phyloP scores from a whole-genome alignment of 1,140 invertebrate species.

The Gryon sp. region DNA sequence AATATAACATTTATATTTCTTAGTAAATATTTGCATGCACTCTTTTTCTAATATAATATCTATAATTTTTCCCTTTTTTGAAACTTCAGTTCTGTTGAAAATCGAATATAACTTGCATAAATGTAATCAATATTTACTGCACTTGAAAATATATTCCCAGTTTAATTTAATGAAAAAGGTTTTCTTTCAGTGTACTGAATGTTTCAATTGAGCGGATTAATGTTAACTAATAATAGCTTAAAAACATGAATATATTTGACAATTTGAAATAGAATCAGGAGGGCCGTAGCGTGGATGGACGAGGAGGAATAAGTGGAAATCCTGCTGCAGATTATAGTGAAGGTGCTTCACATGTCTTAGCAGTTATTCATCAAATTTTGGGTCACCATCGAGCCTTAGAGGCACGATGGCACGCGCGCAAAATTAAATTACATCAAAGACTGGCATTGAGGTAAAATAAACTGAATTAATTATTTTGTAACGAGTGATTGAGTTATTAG shows the following conservation, averaged over 20 bases:
- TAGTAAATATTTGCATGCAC: too few species aligned
- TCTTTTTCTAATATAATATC: too few species aligned
- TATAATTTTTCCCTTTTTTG: too few species aligned
- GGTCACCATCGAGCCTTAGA: slow-evolving; percentile 95
- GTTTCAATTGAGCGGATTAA: neutral
- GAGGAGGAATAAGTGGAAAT: slow-evolving; percentile 85
- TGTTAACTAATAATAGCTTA: too few species aligned
- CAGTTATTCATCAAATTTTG: slow-evolving; percentile 95
- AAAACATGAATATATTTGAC: neutral
- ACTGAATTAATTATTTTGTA: slow-evolving; percentile 1
- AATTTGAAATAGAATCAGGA: slow-evolving; percentile 72
- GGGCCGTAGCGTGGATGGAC: slow-evolving; percentile 73
- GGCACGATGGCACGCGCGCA: slow-evolving; percentile 95
- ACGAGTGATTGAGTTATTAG: too few species aligned
- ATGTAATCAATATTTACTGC: too few species aligned
- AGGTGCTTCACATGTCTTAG: slow-evolving; percentile 92
- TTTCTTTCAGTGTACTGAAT: neutral
- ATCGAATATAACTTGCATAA: too few species aligned
- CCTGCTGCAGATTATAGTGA: slow-evolving; percentile 97
- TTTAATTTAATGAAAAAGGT: too few species aligned
- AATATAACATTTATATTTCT: too few species aligned
- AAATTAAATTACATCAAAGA: slow-evolving; percentile 87
- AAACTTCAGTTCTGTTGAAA: too few species aligned
- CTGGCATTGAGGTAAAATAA: slow-evolving; percentile 86
- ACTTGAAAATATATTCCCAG: too few species aligned